These are phyloP conservation scores for Leptopterna dolabrata DNA, from an alignment of 2,888 invertebrate genomes.

Conservation along the genomic window DNA sequence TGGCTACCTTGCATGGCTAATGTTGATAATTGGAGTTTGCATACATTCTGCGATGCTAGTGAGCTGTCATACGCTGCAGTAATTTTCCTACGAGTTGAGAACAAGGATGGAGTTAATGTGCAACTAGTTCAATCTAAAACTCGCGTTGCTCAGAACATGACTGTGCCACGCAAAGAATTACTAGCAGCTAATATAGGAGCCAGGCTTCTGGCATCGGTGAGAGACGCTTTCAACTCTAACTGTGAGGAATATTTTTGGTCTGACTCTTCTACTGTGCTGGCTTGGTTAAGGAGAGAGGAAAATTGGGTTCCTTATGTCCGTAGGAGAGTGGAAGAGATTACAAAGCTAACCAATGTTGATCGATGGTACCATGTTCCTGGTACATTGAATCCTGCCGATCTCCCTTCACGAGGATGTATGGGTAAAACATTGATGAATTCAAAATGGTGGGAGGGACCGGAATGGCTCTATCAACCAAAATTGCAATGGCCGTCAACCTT, in stretches of 20 bases:
- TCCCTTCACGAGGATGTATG: conserved; percentile 60
- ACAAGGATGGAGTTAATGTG: not conserved
- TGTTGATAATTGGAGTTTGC: not conserved
- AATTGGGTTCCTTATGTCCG: conserved; percentile 61
- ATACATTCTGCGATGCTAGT: conserved; percentile 49
- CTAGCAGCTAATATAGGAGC: conserved; percentile 59
- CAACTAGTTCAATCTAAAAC: conserved; percentile 57
- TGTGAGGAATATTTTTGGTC: not conserved
- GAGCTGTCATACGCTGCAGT: conserved; percentile 49
- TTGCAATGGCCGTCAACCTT: conserved; percentile 57
- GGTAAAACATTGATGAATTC: conserved; percentile 14
- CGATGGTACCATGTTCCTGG: conserved; percentile 62
- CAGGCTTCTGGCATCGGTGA: not conserved
- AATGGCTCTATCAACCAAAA: conserved; percentile 53
- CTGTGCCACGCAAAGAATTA: conserved; percentile 61
- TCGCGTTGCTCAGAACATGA: conserved; percentile 56
- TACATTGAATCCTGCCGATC: conserved; percentile 60
- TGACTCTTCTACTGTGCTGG: conserved; percentile 51
- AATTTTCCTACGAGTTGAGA: conserved; percentile 51
- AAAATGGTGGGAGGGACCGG: conserved; percentile 61
- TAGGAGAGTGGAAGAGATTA: conserved; percentile 64
- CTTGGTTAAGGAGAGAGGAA: conserved; percentile 59
- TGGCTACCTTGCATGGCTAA: not conserved
- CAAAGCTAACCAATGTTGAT: conserved; percentile 57
- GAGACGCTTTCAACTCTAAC: not conserved